A percentile compares a stretch with the other conserved stretches of the same genome.
Conservation (phyloP, 2,797 vertebrate genomes). For the Triplophysa bombifrons region DNA sequence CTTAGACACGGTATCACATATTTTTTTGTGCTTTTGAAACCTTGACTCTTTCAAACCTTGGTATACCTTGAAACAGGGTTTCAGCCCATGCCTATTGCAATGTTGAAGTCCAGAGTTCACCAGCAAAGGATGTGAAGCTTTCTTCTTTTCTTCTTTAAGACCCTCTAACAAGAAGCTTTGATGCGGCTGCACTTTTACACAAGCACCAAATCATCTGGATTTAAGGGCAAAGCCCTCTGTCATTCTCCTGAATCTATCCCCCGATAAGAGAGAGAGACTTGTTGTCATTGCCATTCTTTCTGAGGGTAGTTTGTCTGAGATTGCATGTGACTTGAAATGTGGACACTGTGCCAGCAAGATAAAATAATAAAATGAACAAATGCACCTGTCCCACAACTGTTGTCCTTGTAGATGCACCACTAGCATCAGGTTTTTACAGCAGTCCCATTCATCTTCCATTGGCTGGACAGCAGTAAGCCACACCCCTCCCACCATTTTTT, state of each 20-base stretch:
- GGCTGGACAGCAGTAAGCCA: not conserved
- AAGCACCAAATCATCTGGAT: conserved; percentile 48
- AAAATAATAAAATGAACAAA: conserved; percentile 11
- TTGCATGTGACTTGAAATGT: not conserved
- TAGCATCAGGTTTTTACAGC: not conserved
- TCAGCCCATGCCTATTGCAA: not conserved
- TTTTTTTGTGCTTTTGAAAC: too few relatives aligned
- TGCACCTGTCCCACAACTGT: not conserved
- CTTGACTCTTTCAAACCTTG: too few relatives aligned
- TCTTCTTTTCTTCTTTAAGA: conserved; percentile 56
- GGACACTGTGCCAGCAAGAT: not conserved
- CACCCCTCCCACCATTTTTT: not conserved
- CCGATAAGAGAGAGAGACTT: not conserved
- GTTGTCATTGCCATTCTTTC: conserved; percentile 2
- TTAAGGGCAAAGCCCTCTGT: conserved; percentile 44
- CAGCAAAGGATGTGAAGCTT: conserved; percentile 47
- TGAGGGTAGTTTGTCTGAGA: not conserved
- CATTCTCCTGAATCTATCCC: conserved; percentile 43
- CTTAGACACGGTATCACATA: too few relatives aligned
- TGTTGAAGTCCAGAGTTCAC: conserved; percentile 42
- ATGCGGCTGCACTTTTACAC: conserved; percentile 56
- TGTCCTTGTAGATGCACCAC: not conserved
- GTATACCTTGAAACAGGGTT: too few relatives aligned
- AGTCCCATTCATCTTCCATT: too few relatives aligned
- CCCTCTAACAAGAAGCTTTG: conserved; percentile 57